Evolutionary conservation across 2,797 vertebrate genomes (phyloP).

Genomic region (Rhinella marina): DNA sequence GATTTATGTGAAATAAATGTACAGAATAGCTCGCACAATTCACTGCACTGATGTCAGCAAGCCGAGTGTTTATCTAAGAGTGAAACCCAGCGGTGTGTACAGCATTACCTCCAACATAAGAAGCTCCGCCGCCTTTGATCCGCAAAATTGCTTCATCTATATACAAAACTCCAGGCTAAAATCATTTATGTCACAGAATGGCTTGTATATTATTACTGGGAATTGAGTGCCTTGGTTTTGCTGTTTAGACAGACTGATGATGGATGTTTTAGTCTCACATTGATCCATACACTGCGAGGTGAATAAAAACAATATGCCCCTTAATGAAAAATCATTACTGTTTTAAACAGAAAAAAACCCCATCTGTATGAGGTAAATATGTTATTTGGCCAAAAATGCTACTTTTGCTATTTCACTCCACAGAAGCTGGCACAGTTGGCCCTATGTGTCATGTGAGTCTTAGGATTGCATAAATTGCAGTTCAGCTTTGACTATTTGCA

Average conservation of each 20-base stretch:
- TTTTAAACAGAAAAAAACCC: neutral
- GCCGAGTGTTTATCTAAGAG: slow-evolving; percentile 43
- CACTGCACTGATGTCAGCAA: slow-evolving; percentile 30
- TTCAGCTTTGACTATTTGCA: too few relatives aligned
- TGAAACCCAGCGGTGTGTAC: slow-evolving; percentile 23
- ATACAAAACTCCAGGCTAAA: slow-evolving; percentile 52
- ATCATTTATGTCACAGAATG: slow-evolving; percentile 43
- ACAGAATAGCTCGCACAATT: neutral
- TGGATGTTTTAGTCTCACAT: slow-evolving; percentile 42
- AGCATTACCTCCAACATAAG: slow-evolving; percentile 44
- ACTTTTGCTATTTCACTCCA: neutral
- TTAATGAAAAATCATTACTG: slow-evolving; percentile 54
- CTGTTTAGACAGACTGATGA: slow-evolving; percentile 32
- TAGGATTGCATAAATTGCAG: neutral
- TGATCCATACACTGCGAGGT: slow-evolving; percentile 36
- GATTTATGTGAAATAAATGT: slow-evolving; percentile 35
- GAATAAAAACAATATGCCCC: slow-evolving; percentile 17
- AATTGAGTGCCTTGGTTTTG: slow-evolving; percentile 29
- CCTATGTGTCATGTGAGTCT: neutral
- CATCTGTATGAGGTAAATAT: slow-evolving; percentile 12
- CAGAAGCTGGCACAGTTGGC: neutral
- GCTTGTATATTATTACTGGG: slow-evolving; percentile 43
- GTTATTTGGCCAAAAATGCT: neutral
- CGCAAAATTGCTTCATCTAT: slow-evolving; percentile 59
- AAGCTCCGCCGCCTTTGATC: slow-evolving; percentile 45